Evolutionary conservation across 2,888 invertebrate species (phyloP).

Genomic region (Autographa pulchrina): DNA sequence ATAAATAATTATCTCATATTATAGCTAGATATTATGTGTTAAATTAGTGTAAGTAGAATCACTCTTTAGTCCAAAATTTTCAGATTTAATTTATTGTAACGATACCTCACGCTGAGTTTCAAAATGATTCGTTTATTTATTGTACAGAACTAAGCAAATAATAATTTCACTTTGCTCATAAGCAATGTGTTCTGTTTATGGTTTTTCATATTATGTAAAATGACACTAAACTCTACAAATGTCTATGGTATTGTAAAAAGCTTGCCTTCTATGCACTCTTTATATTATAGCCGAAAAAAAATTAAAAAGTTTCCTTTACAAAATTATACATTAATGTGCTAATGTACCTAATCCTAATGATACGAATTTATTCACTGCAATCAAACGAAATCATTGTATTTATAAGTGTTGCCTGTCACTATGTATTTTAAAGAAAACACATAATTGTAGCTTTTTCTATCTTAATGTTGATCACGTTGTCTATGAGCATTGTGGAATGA

Average conservation of each 20-base stretch:
- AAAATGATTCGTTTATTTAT: conserved; percentile 58
- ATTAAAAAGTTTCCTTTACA: not conserved
- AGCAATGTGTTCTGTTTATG: conserved; percentile 18
- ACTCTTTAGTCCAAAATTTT: conserved; percentile 84
- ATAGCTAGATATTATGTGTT: conserved; percentile 80
- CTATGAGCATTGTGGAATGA: conserved; percentile 39
- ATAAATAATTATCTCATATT: conserved; percentile 82
- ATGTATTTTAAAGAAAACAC: not conserved
- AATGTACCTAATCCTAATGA: not conserved
- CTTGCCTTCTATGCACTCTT: not conserved
- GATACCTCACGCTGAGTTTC: conserved; percentile 64
- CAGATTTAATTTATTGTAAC: conserved; percentile 84
- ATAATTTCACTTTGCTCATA: conserved; percentile 40
- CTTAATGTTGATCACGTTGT: conserved; percentile 21
- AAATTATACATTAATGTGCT: not conserved
- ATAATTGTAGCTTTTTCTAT: not conserved
- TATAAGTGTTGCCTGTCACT: not conserved
- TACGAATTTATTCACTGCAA: not conserved
- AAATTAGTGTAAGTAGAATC: conserved; percentile 84
- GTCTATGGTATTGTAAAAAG: not conserved
- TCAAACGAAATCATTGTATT: not conserved
- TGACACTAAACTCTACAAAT: not conserved
- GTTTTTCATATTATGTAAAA: not conserved
- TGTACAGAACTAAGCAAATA: conserved; percentile 53
- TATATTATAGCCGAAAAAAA: not conserved